Evolutionary conservation across 2,113 vertebrate species (phyloP), one percentile per base, ranked within the genome.

Genomic region (Tupaia tana): DNA sequence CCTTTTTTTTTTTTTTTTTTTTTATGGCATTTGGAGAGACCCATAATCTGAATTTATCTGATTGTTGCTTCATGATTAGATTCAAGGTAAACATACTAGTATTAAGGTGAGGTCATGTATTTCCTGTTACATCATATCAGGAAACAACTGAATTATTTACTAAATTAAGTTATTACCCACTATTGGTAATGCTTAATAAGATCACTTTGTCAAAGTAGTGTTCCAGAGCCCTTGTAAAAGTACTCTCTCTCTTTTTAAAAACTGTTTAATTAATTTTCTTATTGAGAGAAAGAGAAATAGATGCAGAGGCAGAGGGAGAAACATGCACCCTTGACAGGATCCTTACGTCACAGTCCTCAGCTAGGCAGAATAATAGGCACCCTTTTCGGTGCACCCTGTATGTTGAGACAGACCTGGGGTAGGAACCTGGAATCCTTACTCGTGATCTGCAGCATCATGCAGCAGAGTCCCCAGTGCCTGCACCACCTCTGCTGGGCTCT

Each of bases 1-100:
- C 7, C n/a, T 77, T 93, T 86, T 91, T 27, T 20, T 52, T 80
- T 56, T 27, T 31, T 31, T 29, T 58, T 59, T 58, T 27, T 79
- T 84, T 73, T 18, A 61, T 86, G 81, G 27, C 18, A 59, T 86
- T 93, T 86, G 24, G 63, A 89, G 31, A 90, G 9, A 19, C 27
- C 24, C 5, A 34, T 27, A 29, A 66, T 90, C 59, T 79, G 81
- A 52, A 89, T 94, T 95, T 79, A 86, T 70, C 27, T 86, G 74
- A n/a, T 70, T 86, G 73, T 94, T 80, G 91, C 63, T 85, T 80
- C 43, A 52, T 91, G 63, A 58, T 64, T 85, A 54, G 43, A 64
- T 92, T 75, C 54, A 91, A 25, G 61, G 16, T 75, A 31, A 75
- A 84, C 58, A 95, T 31, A 64, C 56, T 16, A 25, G 8, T 93